Conservation (phyloP, 1,140 invertebrate genomes). For the Elysia chlorotica region DNA sequence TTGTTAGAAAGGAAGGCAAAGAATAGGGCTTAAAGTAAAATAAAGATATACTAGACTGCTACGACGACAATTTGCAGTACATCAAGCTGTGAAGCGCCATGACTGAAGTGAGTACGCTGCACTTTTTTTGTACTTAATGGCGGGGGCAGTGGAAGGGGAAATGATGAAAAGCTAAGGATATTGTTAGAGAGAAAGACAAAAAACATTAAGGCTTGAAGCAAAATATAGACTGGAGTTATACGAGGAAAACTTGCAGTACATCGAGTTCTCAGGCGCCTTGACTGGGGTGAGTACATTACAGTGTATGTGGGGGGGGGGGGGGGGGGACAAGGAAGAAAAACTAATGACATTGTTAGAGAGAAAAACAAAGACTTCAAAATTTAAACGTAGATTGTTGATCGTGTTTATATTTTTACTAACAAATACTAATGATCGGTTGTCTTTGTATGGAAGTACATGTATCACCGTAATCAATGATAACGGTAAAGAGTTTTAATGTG, state of each 20-base stretch:
- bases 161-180: background rate
- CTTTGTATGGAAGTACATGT: too few relatives aligned
- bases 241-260: constrained; percentile 41
- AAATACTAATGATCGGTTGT: too few relatives aligned
- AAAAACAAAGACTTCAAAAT: background rate
- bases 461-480: background rate
- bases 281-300: constrained; percentile 42
- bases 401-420: too few relatives aligned
- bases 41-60: constrained; percentile 73
- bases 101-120: constrained; percentile 42
- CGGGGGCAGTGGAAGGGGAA: background rate
- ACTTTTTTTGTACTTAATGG: background rate
- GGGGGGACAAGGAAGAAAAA: background rate
- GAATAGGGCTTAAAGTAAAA: too few relatives aligned
- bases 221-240: constrained; percentile 53
- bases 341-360: background rate
- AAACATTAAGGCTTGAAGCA: background rate
- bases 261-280: constrained; percentile 70
- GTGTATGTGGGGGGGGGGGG: background rate
- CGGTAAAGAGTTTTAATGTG: background rate
- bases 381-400: background rate
- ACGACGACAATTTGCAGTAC: constrained; percentile 81
- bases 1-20: background rate
- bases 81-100: constrained; percentile 72
- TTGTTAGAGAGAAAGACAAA: background rate